A percentile compares a stretch with the other conserved stretches of the same genome.
Conservation (phyloP, 2,797 vertebrate genomes). For the Somateria mollissima region DNA sequence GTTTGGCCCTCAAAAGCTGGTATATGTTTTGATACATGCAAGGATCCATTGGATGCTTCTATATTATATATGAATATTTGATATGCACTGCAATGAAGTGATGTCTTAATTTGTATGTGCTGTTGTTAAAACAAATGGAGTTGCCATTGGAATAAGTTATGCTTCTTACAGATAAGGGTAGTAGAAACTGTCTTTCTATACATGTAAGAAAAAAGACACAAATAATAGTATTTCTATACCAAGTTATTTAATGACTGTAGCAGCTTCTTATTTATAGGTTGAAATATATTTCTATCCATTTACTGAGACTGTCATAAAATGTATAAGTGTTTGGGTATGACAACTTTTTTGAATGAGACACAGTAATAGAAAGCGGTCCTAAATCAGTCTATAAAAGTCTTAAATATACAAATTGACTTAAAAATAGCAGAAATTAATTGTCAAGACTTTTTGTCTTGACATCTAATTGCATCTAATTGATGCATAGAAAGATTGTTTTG, state of each 20-base stretch:
- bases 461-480: not conserved
- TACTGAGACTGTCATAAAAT: not conserved
- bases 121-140: not conserved
- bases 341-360: not conserved
- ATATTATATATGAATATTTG: not conserved
- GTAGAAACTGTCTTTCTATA: not conserved
- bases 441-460: not conserved
- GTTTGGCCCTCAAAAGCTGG: not conserved
- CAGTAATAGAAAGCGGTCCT: not conserved
- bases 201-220: not conserved
- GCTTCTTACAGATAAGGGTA: not conserved
- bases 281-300: not conserved
- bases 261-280: not conserved
- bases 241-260: not conserved
- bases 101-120: not conserved
- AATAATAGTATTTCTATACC: not conserved
- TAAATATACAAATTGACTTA: not conserved
- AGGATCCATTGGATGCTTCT: not conserved
- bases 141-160: not conserved
- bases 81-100: not conserved
- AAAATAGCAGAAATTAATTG: not conserved
- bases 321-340: not conserved
- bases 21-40: not conserved
- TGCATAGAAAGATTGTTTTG: not conserved
- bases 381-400: not conserved